Percentiles rank a stretch among this genome's conserved stretches.
Evolutionary conservation across 2,888 invertebrate genomes (phyloP).

Genomic region (Aelia acuminata): DNA sequence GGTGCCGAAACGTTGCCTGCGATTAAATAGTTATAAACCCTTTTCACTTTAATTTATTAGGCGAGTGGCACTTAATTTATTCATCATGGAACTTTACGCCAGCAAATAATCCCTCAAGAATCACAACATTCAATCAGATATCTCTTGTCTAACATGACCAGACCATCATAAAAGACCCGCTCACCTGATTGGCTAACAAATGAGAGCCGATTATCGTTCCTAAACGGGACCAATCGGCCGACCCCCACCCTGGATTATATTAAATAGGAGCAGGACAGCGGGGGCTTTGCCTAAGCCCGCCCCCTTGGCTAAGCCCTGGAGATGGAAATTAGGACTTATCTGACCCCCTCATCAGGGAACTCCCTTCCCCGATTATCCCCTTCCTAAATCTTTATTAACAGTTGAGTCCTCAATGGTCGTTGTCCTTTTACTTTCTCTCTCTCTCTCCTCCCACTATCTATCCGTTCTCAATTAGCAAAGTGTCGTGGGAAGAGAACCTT

Average conservation of each 20-base stretch:
- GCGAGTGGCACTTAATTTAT: too few relatives aligned
- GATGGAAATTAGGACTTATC: conserved; percentile 50
- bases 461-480: conserved; percentile 24
- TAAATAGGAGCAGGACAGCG: conserved; percentile 32
- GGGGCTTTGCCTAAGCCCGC: conserved; percentile 31
- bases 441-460: too few relatives aligned
- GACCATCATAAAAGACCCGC: background rate
- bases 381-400: conserved; percentile 40
- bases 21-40: too few relatives aligned
- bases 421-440: background rate
- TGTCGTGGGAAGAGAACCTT: background rate
- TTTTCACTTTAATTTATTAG: too few relatives aligned
- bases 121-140: background rate
- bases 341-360: conserved; percentile 36
- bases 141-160: background rate
- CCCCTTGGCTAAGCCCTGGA: conserved; percentile 8
- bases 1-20: too few relatives aligned
- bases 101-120: background rate
- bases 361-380: conserved; percentile 19
- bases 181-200: conserved; percentile 15
- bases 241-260: conserved; percentile 28
- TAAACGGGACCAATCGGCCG: conserved; percentile 24
- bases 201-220: conserved; percentile 7
- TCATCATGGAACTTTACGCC: too few relatives aligned
- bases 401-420: background rate